Conservation (phyloP, 2,113 vertebrate species). For the Lucifuga dentata region DNA sequence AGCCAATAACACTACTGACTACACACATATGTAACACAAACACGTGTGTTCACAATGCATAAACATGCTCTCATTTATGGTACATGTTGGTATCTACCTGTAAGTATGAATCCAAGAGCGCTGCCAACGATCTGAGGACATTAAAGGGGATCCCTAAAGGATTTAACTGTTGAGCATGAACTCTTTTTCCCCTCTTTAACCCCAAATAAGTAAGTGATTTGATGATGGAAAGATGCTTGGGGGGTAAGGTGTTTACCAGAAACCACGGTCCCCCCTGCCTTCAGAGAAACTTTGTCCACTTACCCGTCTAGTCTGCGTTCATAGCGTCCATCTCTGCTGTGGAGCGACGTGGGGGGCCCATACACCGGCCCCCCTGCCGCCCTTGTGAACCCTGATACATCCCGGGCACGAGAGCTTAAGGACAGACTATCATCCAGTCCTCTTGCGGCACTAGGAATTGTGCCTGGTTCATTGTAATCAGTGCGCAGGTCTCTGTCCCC, state of each 20-base stretch:
- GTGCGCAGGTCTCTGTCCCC: conserved; percentile 99
- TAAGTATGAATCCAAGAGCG: conserved; percentile 54
- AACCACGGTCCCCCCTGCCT: conserved; percentile 77
- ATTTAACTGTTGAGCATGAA: conserved; percentile 62
- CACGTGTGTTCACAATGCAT: conserved; percentile 39
- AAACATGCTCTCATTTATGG: conserved; percentile 49
- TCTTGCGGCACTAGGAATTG: conserved; percentile 96
- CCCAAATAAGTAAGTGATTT: conserved; percentile 76
- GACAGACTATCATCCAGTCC: conserved; percentile 99
- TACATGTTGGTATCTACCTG: conserved; percentile 48
- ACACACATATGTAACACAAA: conserved; percentile 33
- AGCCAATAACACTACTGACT: conserved; percentile 52
- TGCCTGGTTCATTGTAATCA: conserved; percentile 99
- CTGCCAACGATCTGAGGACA: conserved; percentile 42
- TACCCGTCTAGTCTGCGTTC: conserved; percentile 91
- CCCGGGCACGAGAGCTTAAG: conserved; percentile 92
- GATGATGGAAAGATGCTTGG: conserved; percentile 81
- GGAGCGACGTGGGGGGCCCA: conserved; percentile 94
- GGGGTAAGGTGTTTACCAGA: conserved; percentile 76
- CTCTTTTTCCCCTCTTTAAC: conserved; percentile 63
- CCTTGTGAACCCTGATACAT: conserved; percentile 99
- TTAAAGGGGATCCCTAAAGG: conserved; percentile 50
- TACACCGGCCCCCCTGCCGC: conserved; percentile 96
- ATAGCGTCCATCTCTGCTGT: conserved; percentile 99
- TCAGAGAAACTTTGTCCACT: conserved; percentile 86